phyloP scores from a whole-genome alignment of 2,888 invertebrate species.

The Conops quadrifasciatus region DNA sequence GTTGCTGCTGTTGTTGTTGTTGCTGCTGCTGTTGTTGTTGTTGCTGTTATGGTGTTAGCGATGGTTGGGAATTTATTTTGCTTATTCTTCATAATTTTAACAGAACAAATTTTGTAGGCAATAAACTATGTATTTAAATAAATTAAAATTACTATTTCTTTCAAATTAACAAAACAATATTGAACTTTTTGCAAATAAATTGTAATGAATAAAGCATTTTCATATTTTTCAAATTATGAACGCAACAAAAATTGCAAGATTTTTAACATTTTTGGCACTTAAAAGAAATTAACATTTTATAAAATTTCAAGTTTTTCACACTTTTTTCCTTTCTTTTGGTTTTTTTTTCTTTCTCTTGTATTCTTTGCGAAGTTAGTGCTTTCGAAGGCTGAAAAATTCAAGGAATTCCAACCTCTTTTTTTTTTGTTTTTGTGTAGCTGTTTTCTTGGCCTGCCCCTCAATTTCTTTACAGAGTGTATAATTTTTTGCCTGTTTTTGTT shows the following conservation, averaged over 20 bases:
- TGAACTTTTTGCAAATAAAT: constrained; percentile 22
- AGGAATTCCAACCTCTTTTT: constrained; percentile 23
- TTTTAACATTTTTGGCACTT: neutral
- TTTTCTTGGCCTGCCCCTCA: no score
- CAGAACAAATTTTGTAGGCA: constrained; percentile 36
- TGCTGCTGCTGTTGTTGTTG: constrained; percentile 44
- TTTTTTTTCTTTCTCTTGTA: constrained; percentile 16
- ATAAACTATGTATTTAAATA: constrained; percentile 10
- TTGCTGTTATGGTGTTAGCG: constrained; percentile 43
- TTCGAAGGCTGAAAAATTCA: constrained; percentile 33
- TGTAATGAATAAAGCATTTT: constrained; percentile 19
- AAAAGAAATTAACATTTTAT: neutral
- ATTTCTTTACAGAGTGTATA: no score
- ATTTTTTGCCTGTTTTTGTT: no score
- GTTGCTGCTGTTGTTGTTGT: constrained; percentile 43
- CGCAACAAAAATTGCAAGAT: neutral
- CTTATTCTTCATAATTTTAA: constrained; percentile 59
- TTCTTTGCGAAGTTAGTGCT: constrained; percentile 24
- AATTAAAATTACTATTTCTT: constrained; percentile 18
- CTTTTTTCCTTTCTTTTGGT: constrained; percentile 9
- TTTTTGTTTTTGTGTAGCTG: constrained; percentile 8
- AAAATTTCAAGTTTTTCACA: no score
- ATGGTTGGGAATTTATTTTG: constrained; percentile 49
- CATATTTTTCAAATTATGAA: constrained; percentile 16
- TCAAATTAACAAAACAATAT: constrained; percentile 12